phyloP scores from a whole-genome alignment of 2,113 vertebrate genomes.

The Serinus canaria region DNA sequence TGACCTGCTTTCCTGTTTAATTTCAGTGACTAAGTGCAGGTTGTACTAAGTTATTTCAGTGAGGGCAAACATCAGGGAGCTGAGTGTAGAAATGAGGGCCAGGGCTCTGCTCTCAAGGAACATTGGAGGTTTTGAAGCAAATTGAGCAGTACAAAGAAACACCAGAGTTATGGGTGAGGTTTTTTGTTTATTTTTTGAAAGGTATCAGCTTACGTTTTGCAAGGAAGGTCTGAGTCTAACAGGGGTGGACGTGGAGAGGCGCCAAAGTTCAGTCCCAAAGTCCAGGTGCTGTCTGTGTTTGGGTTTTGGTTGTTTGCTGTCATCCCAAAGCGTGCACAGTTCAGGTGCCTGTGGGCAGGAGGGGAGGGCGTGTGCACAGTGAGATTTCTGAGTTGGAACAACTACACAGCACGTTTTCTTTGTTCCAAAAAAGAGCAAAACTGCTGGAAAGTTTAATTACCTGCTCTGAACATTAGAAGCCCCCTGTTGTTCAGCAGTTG shows the following conservation, averaged over 20 bases:
- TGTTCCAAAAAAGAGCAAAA: neutral
- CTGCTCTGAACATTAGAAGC: neutral
- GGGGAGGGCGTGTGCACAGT: accelerated
- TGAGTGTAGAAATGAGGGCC: neutral
- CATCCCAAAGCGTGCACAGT: accelerated
- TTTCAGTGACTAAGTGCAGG: neutral
- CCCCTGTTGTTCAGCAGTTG: neutral
- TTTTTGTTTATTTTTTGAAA: neutral
- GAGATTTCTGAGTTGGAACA: neutral
- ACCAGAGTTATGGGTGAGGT: accelerated
- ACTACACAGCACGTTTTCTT: neutral
- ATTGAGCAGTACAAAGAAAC: neutral
- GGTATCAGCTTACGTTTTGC: neutral
- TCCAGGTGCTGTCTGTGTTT: neutral
- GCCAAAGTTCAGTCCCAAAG: neutral
- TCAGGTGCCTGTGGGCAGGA: neutral
- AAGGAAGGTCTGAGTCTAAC: neutral
- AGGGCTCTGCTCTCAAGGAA: neutral
- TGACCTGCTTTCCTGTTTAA: neutral
- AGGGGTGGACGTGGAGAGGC: neutral
- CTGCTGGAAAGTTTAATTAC: neutral
- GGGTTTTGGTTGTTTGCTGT: neutral
- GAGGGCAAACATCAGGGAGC: neutral
- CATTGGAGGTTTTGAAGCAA: neutral
- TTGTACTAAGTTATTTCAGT: neutral